Base-by-base conservation (phyloP, 1,140 invertebrate species). In the Chrysoperla carnea region DNA sequence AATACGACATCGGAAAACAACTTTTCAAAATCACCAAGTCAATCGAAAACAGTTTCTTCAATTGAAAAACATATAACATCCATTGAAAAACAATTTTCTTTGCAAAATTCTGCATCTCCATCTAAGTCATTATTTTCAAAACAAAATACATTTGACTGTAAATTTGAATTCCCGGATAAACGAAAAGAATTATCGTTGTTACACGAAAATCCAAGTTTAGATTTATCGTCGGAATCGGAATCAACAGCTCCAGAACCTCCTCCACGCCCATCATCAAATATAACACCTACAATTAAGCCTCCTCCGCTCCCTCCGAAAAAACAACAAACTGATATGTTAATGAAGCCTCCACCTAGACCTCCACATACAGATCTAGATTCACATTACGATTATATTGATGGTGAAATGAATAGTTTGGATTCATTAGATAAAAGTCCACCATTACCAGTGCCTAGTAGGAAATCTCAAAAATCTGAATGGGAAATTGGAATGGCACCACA, bases 251-350 rank as follows among this genome's bases (percentile, higher is more conserved):
- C 82, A 60, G 75, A 75, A 15, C 81, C 80, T 9, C 80, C 80
- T 2, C 60, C 81, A 40, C 77, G 73, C 1, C 68, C 62, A n/a
- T 62, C 42, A 56, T 58, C 42, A 56, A 61, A 46, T 54, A 53
- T 45, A 55, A 70, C 55, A 59, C 64, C 56, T 60, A 23, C 17
- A 23, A 67, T 74, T 39, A 70, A 85, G 48, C 85, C 85, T 1
- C 85, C 85, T 8, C 85, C 85, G 1, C 62, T 89, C 43, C 84
- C 84, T 4, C 85, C 85, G 0, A 89, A 89, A 58, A 85, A 86
- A 53, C 70, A 79, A 45, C 44, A 49, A 17, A 46, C 47, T 28
- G 55, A 57, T 39, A 45, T 57, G 28, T 52, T 53, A 2, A 49
- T 61, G 6, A 73, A 70, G 45, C 76, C 78, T 0, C 78, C 77